Evolutionary conservation across 2,888 invertebrate species (phyloP).

Genomic region (Drosophila buzzatii): DNA sequence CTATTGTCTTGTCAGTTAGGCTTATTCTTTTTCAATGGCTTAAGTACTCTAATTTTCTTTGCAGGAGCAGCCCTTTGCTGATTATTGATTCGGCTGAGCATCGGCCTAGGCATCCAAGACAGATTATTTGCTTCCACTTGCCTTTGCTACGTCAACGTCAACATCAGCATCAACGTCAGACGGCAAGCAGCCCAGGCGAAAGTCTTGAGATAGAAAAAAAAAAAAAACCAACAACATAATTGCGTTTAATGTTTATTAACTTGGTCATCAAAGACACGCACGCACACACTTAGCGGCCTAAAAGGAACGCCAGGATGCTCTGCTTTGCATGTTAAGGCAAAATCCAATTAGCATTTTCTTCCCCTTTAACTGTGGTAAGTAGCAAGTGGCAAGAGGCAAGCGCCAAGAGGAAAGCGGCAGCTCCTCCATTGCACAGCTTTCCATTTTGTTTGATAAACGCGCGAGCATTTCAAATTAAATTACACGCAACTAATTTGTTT

Average conservation of each 20-base stretch:
- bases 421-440: slow-evolving; percentile 66
- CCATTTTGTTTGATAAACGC: slow-evolving; percentile 77
- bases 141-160: slow-evolving; percentile 29
- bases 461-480: slow-evolving; percentile 75
- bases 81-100: background rate
- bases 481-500: slow-evolving; percentile 79
- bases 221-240: slow-evolving; percentile 67
- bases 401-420: slow-evolving; percentile 18
- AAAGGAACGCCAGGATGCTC: background rate
- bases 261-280: slow-evolving; percentile 64
- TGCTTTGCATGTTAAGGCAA: slow-evolving; percentile 63
- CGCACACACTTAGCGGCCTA: slow-evolving; percentile 16
- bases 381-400: slow-evolving; percentile 5
- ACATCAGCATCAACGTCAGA: slow-evolving; percentile 14
- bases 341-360: slow-evolving; percentile 76
- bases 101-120: background rate
- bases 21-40: background rate
- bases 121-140: slow-evolving; percentile 25
- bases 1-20: background rate
- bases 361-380: slow-evolving; percentile 34
- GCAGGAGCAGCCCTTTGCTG: background rate
- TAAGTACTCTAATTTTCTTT: background rate
- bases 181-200: slow-evolving; percentile 13
- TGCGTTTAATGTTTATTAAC: slow-evolving; percentile 78
- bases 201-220: slow-evolving; percentile 50